Percentiles rank a stretch among this genome's conserved stretches.
Evolutionary conservation across 2,113 vertebrate genomes (phyloP).

Genomic region (Rhegmatorhina hoffmannsi): DNA sequence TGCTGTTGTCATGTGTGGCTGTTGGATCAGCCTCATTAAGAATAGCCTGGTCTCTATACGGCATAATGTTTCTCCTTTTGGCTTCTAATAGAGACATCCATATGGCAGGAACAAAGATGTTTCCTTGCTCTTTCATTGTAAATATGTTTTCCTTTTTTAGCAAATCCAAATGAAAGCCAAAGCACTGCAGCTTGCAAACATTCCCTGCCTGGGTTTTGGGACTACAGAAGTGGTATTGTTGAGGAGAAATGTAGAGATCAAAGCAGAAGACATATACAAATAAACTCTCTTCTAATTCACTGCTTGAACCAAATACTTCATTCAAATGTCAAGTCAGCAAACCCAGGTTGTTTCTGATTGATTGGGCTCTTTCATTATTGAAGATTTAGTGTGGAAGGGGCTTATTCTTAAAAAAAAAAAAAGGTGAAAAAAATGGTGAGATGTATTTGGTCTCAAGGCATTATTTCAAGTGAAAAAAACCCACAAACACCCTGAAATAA

Average conservation of each 20-base stretch:
- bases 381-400: not conserved
- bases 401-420: not conserved
- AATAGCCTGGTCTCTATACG: not conserved
- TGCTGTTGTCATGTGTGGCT: not conserved
- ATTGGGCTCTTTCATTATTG: not conserved
- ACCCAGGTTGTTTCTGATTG: not conserved
- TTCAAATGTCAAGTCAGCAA: not conserved
- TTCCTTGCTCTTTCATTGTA: constrained; percentile 8
- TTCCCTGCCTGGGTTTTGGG: not conserved
- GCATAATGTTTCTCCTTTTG: not conserved
- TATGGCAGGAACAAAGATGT: not conserved
- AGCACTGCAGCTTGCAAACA: not conserved
- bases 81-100: not conserved
- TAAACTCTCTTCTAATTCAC: not conserved
- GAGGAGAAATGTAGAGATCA: not conserved
- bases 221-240: not conserved
- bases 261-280: not conserved
- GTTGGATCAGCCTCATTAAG: not conserved
- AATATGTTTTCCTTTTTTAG: constrained; percentile 4
- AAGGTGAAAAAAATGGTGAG: not conserved
- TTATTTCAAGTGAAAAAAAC: not conserved
- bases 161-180: not conserved
- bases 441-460: not conserved
- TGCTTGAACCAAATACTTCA: not conserved
- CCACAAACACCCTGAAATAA: not conserved